Conservation (phyloP, 2,888 invertebrate genomes). For the Lasioglossum oenotherae region DNA sequence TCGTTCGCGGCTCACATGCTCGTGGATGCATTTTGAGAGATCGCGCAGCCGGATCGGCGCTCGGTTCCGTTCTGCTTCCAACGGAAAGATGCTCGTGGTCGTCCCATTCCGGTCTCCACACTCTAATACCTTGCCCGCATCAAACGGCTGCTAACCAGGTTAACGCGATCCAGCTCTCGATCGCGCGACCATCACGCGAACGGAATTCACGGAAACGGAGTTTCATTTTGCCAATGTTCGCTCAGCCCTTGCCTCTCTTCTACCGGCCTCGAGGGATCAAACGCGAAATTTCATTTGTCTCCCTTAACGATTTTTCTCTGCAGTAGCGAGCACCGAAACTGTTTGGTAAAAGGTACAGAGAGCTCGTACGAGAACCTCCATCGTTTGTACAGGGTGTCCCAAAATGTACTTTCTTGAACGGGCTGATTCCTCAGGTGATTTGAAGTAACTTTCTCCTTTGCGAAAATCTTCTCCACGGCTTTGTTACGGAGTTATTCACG, state of each 20-base stretch:
- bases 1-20: conserved; percentile 68
- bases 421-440: too few relatives aligned
- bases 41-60: conserved; percentile 74
- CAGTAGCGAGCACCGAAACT: not conserved
- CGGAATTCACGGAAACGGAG: conserved; percentile 55
- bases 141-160: conserved; percentile 81
- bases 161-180: conserved; percentile 78
- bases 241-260: not conserved
- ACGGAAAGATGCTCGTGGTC: conserved; percentile 75
- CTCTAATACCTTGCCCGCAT: conserved; percentile 82
- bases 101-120: conserved; percentile 81
- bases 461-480: too few relatives aligned
- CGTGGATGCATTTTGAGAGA: conserved; percentile 85
- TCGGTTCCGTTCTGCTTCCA: conserved; percentile 84
- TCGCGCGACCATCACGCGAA: conserved; percentile 80
- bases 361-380: not conserved
- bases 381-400: too few relatives aligned
- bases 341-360: not conserved
- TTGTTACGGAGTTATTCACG: too few relatives aligned
- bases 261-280: not conserved
- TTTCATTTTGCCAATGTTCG: not conserved
- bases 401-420: too few relatives aligned
- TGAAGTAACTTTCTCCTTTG: too few relatives aligned
- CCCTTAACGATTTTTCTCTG: not conserved
- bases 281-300: not conserved